Evolutionary conservation across 2,888 invertebrate species (phyloP).

Genomic region (Tanytarsus gracilentus): DNA sequence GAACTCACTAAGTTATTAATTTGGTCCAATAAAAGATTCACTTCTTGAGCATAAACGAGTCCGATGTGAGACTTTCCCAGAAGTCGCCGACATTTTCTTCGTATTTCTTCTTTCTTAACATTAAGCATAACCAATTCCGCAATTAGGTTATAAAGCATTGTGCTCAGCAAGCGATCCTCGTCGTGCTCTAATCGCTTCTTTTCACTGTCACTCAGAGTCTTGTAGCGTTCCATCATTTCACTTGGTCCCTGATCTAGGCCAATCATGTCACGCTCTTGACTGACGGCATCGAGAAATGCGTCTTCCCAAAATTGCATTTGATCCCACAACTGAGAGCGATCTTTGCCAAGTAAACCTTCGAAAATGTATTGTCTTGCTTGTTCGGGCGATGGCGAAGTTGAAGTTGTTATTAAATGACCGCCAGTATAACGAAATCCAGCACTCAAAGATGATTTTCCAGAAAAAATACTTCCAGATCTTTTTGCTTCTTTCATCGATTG

Average conservation of each 20-base stretch:
- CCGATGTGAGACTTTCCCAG: conserved; percentile 98
- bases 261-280: conserved; percentile 95
- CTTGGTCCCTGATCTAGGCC: conserved; percentile 99
- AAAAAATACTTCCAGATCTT: conserved; percentile 82
- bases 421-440: conserved; percentile 81
- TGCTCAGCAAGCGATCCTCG: conserved; percentile 90
- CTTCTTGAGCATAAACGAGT: conserved; percentile 92
- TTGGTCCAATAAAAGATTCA: conserved; percentile 91
- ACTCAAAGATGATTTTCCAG: conserved; percentile 81
- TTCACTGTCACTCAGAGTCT: conserved; percentile 83
- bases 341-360: conserved; percentile 66
- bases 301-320: conserved; percentile 99
- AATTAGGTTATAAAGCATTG: conserved; percentile 91
- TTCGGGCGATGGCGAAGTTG: conserved; percentile 83
- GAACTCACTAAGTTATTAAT: conserved; percentile 79
- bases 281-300: conserved; percentile 74
- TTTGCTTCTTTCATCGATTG: conserved; percentile 49
- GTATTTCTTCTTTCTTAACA: conserved; percentile 72
- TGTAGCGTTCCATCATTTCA: conserved; percentile 98
- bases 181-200: conserved; percentile 93
- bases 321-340: conserved; percentile 83
- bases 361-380: conserved; percentile 83
- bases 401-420: conserved; percentile 74
- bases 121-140: conserved; percentile 91
- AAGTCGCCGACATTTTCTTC: conserved; percentile 78